Base-by-base conservation (phyloP, 2,113 vertebrate genomes). In the Scortum barcoo region DNA sequence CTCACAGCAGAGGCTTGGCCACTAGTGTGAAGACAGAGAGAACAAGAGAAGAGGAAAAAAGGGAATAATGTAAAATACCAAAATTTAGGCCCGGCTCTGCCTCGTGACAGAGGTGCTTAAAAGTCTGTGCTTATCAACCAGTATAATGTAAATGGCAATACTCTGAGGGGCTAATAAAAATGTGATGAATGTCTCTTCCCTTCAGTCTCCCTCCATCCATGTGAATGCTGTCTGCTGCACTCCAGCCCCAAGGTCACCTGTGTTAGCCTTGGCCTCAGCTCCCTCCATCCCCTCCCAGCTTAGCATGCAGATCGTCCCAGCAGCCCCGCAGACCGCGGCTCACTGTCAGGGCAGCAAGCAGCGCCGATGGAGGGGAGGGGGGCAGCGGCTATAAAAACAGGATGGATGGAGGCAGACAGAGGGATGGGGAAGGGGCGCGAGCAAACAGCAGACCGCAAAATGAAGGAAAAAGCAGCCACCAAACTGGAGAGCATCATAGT, bases 191-290 rank as follows among this genome's bases (percentile, higher is more conserved):
- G 50, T 70, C 53, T 92, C 56, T 38, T 58, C 81, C 76, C 28
- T 75, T 65, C 54, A 56, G 19, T 62, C 70, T 83, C 61, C 61
- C 42, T 77, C 40, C 26, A 6, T 46, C 38, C 68, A 77, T 73
- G 53, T 66, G 46, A 73, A 77, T 75, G 70, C 73, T 85, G 51
- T 48, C 75, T 71, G 72, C n/a, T 14, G 66, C 72, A 50, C 66
- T 83, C 46, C 56, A 77, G 70, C 74, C 50, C 28, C 86, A 89
- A 91, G 86, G 89, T 91, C 88, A 90, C 79, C 86, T 62, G 74
- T 68, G 72, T 78, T 79, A 83, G 86, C 86, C 66, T 81, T 86
- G 89, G 85, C 79, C 83, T 78, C 48, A 56, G 56, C 62, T 84
- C 63, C 58, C 69, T 76, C 67, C 66, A 62, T 69, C 68, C 77